Conservation (phyloP, 2,888 invertebrate species). For the Dyspetes luteomarginatus region DNA sequence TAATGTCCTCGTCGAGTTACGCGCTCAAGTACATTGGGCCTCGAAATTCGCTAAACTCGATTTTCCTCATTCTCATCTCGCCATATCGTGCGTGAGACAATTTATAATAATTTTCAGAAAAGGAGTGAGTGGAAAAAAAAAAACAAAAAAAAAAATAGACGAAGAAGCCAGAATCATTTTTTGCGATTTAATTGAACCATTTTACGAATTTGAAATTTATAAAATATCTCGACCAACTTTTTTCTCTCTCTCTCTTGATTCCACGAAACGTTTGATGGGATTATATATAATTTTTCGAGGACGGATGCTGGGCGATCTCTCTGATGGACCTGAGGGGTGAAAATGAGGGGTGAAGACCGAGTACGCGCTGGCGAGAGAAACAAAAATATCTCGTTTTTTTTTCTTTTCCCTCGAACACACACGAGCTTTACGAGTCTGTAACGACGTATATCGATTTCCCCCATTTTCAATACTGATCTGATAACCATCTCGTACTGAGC, state of each 20-base stretch:
- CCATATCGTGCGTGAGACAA: slow-evolving; percentile 28
- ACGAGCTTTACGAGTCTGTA: slow-evolving; percentile 44
- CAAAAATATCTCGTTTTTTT: neutral
- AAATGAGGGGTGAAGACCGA: slow-evolving; percentile 62
- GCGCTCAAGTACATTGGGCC: too few species aligned
- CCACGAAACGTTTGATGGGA: slow-evolving; percentile 57
- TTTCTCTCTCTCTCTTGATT: slow-evolving; percentile 47
- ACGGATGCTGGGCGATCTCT: slow-evolving; percentile 45
- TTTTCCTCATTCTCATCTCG: slow-evolving; percentile 42
- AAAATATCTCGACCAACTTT: slow-evolving; percentile 36
- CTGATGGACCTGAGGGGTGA: slow-evolving; percentile 60
- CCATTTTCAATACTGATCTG: slow-evolving; percentile 57
- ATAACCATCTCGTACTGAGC: slow-evolving; percentile 49
- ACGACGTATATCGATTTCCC: slow-evolving; percentile 61
- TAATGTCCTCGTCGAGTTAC: too few species aligned
- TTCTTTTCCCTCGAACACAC: slow-evolving; percentile 8
- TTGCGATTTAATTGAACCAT: slow-evolving; percentile 66
- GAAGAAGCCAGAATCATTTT: slow-evolving; percentile 54
- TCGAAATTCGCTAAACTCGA: too few species aligned
- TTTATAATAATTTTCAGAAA: neutral
- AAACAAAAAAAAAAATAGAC: slow-evolving; percentile 1
- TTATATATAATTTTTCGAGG: slow-evolving; percentile 57
- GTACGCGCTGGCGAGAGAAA: neutral
- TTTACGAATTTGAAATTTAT: slow-evolving; percentile 74
- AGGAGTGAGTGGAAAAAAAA: neutral